Percentiles rank a stretch among this genome's conserved stretches.
Conservation (phyloP, 64 coral and sea anemone species). For the Pachyseris speciosa region DNA sequence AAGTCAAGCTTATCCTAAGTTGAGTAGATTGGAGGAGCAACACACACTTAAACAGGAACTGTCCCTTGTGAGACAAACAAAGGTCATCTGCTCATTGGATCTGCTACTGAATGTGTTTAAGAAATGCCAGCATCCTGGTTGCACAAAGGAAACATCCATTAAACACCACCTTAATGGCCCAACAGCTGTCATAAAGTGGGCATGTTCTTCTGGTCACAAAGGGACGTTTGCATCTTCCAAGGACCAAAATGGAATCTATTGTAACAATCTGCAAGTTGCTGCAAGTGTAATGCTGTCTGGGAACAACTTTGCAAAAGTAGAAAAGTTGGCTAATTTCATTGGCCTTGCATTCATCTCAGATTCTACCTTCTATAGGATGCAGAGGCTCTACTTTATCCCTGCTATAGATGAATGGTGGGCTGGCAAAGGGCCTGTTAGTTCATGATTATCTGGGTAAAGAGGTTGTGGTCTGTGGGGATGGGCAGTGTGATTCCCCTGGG, state of each 20-base stretch:
- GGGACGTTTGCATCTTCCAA: background rate
- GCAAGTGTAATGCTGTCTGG: background rate
- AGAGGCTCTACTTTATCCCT: background rate
- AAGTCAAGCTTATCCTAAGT: background rate
- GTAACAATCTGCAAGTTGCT: background rate
- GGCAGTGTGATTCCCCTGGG: constrained; percentile 64
- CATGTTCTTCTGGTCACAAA: background rate
- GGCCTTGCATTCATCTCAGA: background rate
- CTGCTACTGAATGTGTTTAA: background rate
- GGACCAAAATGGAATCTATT: background rate
- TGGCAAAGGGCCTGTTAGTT: background rate
- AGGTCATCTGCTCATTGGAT: background rate
- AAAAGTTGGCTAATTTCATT: background rate
- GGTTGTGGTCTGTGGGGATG: constrained; percentile 54
- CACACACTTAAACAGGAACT: background rate
- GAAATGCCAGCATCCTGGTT: background rate
- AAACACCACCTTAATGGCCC: background rate
- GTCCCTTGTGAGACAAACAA: background rate
- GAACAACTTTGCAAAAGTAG: background rate
- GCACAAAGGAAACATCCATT: background rate
- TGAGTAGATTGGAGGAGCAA: too few relatives aligned
- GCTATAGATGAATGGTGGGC: constrained; percentile 60
- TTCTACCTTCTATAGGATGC: background rate
- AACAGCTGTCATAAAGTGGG: background rate
- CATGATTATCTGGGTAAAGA: background rate